Base-by-base conservation (phyloP, 2,888 invertebrate genomes). In the Melinaea marsaeus region DNA sequence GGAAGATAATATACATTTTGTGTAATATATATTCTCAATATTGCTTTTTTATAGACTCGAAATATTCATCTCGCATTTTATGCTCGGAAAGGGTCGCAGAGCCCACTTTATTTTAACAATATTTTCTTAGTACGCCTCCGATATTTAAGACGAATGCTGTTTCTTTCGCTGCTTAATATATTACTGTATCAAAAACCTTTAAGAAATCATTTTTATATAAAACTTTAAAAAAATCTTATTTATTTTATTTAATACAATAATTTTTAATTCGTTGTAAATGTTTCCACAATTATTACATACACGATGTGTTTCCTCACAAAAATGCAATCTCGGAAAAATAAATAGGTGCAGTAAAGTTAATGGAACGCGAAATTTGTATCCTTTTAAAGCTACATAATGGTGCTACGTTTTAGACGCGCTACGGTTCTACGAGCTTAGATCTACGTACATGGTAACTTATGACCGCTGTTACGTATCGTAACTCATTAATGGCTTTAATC, bases 311-410 rank as follows among this genome's bases (percentile, higher is more conserved):
- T 55, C 42, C 51, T 61, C 58, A 60, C 51, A 65, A 63, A 65
- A 65, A 65, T 61, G 67, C 67, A 63, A 69, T 67, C 69, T 67
- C 67, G 61, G 65, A 63, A 63, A 51, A 67, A 67, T 67, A 67
- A 67, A 67, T 69, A 63, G 65, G 61, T 65, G 63, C 69, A 67
- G 64, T 69, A 65, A 62, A 65, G 64, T 67, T 69, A 69, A 69
- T 69, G 67, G 69, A 56, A 60, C 65, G 63, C 63, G 64, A 69
- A 69, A 69, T 67, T 69, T 69, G 67, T 67, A 67, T 67, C 67
- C 65, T 59, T 67, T 65, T 67, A 67, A 60, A 64, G 67, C 65
- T 63, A 65, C 67, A 62, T 63, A 61, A 60, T 61, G 61, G 37
- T 59, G 65, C 65, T 61, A 61, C 61, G 63, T 57, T 56, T 56